phyloP scores from a whole-genome alignment of 2,797 vertebrate genomes.

The Sebastes vulpes region DNA sequence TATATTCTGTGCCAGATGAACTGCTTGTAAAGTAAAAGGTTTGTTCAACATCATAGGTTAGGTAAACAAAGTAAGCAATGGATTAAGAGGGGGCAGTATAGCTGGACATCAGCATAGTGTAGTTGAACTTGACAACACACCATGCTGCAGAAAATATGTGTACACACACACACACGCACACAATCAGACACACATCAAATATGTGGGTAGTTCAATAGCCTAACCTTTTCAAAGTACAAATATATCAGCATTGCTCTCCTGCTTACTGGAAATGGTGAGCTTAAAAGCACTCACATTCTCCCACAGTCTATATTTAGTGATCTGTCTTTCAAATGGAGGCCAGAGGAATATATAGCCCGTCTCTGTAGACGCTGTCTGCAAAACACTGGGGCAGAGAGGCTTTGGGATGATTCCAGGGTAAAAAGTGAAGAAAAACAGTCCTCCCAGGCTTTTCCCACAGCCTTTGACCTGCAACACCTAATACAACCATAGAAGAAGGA shows the following conservation, averaged over 20 bases:
- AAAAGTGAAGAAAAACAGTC: slow-evolving; percentile 54
- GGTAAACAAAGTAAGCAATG: neutral
- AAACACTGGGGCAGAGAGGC: slow-evolving; percentile 36
- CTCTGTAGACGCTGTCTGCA: slow-evolving; percentile 51
- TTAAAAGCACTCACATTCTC: slow-evolving; percentile 38
- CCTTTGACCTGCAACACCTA: slow-evolving; percentile 68
- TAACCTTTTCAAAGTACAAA: slow-evolving; percentile 48
- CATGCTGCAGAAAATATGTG: neutral
- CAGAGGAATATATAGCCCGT: slow-evolving; percentile 69
- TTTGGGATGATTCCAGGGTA: slow-evolving; percentile 52
- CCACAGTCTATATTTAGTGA: slow-evolving; percentile 72
- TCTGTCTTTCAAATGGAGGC: slow-evolving; percentile 70
- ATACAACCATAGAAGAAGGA: slow-evolving; percentile 50
- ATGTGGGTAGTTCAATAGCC: neutral
- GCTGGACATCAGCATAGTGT: neutral
- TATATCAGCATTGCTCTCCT: slow-evolving; percentile 28
- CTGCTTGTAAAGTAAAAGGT: neutral
- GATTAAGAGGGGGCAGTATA: neutral
- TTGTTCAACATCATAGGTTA: neutral
- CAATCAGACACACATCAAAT: neutral
- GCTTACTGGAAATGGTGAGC: slow-evolving; percentile 33
- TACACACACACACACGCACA: neutral
- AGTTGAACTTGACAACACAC: neutral
- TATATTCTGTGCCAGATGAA: neutral
- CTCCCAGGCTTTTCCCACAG: slow-evolving; percentile 73